These are phyloP conservation scores for Aphidoletes aphidimyza DNA, from an alignment of 2,888 invertebrate genomes.

Conservation along the genomic window DNA sequence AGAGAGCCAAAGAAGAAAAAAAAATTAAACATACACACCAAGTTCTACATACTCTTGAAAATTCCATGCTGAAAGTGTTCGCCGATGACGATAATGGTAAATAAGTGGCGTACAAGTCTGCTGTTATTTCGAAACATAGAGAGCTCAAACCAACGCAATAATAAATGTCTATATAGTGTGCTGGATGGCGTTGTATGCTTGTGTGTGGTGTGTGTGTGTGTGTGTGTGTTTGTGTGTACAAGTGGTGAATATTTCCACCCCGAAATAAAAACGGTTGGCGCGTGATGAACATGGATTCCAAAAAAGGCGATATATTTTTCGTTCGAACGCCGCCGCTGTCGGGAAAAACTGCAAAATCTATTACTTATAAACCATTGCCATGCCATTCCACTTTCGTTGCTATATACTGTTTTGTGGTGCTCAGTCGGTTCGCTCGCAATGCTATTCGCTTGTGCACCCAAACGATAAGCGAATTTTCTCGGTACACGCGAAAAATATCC, in stretches of 20 bases:
- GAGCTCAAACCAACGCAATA: background rate
- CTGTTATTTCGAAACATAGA: constrained; percentile 2
- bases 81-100: constrained; percentile 54
- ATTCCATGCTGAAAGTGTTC: constrained; percentile 50
- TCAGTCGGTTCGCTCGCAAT: background rate
- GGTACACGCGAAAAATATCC: constrained; percentile 47
- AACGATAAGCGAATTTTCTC: constrained; percentile 40
- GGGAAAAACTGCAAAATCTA: constrained; percentile 47
- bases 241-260: constrained; percentile 9
- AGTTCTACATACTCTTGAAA: constrained; percentile 48
- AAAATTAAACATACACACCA: too few species aligned
- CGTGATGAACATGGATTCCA: constrained; percentile 49
- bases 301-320: constrained; percentile 47
- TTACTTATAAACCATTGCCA: constrained; percentile 17
- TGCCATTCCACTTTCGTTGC: constrained; percentile 4
- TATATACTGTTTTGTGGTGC: background rate
- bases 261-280: constrained; percentile 18
- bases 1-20: too few species aligned
- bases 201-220: too few species aligned
- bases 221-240: too few species aligned
- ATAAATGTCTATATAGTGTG: too few species aligned
- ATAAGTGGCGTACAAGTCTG: constrained; percentile 53
- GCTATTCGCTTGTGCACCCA: background rate
- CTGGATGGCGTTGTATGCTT: too few species aligned
- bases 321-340: constrained; percentile 19